These are phyloP conservation scores for Noturus placidus DNA, from an alignment of 2,113 vertebrate genomes.

Conservation along the genomic window DNA sequence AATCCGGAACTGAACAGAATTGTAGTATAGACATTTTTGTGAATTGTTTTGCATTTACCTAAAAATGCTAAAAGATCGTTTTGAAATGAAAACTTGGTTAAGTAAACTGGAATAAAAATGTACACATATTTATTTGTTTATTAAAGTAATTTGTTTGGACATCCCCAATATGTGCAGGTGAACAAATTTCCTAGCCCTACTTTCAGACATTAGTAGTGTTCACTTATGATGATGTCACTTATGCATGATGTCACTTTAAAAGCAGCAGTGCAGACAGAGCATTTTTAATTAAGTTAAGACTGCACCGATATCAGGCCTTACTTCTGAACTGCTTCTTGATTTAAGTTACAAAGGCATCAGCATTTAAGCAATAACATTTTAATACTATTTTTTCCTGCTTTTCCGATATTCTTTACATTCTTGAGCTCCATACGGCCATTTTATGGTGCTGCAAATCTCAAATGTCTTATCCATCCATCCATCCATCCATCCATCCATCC, in stretches of 20 bases:
- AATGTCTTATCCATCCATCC: neutral
- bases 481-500: neutral
- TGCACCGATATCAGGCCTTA: neutral
- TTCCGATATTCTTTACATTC: neutral
- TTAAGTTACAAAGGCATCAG: neutral
- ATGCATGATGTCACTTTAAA: neutral
- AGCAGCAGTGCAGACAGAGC: neutral
- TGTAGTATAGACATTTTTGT: neutral
- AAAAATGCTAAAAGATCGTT: neutral
- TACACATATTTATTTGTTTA: neutral
- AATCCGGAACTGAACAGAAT: no score
- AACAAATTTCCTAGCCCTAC: neutral
- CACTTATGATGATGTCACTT: no score
- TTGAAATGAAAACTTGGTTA: neutral
- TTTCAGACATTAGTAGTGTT: neutral
- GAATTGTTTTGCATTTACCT: neutral
- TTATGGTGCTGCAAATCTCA: neutral
- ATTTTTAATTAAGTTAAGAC: neutral
- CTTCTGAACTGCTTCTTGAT: neutral
- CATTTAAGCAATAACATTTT: constrained; percentile 21
- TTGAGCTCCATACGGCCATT: neutral
- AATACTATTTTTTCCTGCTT: neutral
- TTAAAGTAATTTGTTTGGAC: neutral
- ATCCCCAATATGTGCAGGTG: neutral
- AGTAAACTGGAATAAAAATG: neutral